These are phyloP conservation scores for Stylophora pistillata DNA, from an alignment of 64 coral and sea anemone species.

Conservation along the genomic window DNA sequence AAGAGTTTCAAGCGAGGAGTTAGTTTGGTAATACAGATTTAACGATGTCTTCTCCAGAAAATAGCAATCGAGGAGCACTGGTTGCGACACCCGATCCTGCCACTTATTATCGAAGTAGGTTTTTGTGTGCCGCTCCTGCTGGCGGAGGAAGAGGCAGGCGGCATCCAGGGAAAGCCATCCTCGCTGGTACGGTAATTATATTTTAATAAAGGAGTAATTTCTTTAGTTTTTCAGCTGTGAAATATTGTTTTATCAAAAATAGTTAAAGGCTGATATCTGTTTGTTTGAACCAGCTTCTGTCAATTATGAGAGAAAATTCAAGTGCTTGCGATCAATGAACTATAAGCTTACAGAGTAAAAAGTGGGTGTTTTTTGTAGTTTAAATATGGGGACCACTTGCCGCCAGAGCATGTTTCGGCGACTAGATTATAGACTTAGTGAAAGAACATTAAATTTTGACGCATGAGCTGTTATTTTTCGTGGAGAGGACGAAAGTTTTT, in stretches of 20 bases:
- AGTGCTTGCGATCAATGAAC: neutral
- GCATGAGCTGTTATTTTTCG: neutral
- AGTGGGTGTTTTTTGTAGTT: neutral
- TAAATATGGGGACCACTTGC: too few species aligned
- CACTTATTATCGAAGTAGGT: constrained; percentile 80
- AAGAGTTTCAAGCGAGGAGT: neutral
- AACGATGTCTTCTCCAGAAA: constrained; percentile 85
- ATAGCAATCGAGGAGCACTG: constrained; percentile 52
- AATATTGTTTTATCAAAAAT: neutral
- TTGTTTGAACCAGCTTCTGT: neutral
- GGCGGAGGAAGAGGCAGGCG: constrained; percentile 70
- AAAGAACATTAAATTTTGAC: neutral
- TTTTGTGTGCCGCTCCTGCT: constrained; percentile 74
- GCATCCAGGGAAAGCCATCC: constrained; percentile 93
- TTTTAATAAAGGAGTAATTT: neutral
- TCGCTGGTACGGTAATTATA: constrained; percentile 60
- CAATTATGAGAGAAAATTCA: neutral
- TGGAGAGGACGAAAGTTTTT: neutral
- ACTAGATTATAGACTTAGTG: neutral
- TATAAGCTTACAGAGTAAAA: neutral
- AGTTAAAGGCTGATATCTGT: neutral
- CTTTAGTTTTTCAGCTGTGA: neutral
- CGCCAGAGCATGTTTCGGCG: neutral
- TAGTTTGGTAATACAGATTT: neutral
- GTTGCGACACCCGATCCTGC: constrained; percentile 76